Evolutionary conservation across 2,797 vertebrate genomes (phyloP).

Genomic region (Allobates femoralis): DNA sequence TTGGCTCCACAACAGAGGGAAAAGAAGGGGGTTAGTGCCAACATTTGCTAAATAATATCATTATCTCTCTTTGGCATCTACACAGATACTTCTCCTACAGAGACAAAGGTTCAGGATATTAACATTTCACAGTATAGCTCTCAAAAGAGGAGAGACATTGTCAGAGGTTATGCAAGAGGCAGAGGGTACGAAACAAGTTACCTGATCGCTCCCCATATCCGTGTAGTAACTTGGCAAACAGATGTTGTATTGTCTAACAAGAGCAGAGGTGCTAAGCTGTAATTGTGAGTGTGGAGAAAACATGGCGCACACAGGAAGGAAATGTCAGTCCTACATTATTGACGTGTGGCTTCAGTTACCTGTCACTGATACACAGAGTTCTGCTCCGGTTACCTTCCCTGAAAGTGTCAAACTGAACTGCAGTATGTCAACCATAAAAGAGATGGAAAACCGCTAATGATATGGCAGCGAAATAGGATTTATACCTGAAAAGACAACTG

Average conservation of each 20-base stretch:
- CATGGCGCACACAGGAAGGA: background rate
- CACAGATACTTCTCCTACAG: constrained; percentile 40
- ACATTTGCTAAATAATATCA: constrained; percentile 61
- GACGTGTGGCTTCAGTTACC: constrained; percentile 26
- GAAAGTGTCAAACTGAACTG: constrained; percentile 10
- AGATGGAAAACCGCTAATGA: background rate
- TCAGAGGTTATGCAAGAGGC: constrained; percentile 32
- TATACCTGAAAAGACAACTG: constrained; percentile 5
- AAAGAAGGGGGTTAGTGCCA: constrained; percentile 50
- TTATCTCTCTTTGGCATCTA: constrained; percentile 61
- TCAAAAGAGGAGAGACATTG: constrained; percentile 17
- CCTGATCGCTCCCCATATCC: constrained; percentile 33
- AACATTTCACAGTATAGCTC: constrained; percentile 49
- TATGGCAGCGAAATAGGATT: constrained; percentile 6
- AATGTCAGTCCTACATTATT: constrained; percentile 8
- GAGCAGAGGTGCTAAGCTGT: constrained; percentile 37
- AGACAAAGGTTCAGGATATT: constrained; percentile 58
- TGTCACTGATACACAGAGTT: constrained; percentile 21
- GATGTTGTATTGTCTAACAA: constrained; percentile 44
- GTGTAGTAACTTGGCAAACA: constrained; percentile 38
- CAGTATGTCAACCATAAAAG: background rate
- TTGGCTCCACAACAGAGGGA: constrained; percentile 59
- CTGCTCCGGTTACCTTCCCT: constrained; percentile 22
- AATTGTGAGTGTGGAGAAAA: background rate
- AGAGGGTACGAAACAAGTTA: constrained; percentile 6